phyloP scores from a whole-genome alignment of 23 tunicate genomes.

The Oikopleura dioica region DNA sequence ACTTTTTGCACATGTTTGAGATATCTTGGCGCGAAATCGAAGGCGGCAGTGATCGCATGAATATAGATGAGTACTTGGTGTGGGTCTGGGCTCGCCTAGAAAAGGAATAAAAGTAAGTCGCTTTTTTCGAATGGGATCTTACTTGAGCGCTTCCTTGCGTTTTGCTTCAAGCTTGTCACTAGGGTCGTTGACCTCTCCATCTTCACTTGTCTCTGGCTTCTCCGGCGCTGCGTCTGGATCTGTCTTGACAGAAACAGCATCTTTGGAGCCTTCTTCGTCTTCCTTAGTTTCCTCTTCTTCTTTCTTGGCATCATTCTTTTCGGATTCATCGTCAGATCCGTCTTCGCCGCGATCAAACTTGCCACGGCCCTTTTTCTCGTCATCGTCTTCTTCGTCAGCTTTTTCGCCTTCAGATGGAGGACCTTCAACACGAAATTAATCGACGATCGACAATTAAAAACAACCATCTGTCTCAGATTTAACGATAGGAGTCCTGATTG shows the following conservation, averaged over 20 bases:
- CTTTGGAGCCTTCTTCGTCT: neutral
- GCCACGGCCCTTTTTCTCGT: neutral
- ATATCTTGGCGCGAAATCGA: slow-evolving; percentile 60
- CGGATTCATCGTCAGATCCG: slow-evolving; percentile 15
- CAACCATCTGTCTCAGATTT: neutral
- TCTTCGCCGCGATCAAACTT: slow-evolving; percentile 3
- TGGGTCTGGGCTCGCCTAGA: slow-evolving; percentile 50
- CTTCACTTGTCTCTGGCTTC: neutral
- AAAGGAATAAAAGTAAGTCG: too few species aligned
- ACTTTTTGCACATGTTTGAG: slow-evolving; percentile 71
- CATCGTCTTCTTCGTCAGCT: slow-evolving; percentile 15
- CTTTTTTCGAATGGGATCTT: too few species aligned
- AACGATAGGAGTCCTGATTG: slow-evolving; percentile 19
- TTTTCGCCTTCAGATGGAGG: slow-evolving; percentile 18
- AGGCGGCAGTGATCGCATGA: slow-evolving; percentile 91
- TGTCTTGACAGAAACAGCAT: neutral
- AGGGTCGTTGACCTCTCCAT: slow-evolving; percentile 14
- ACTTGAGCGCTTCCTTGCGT: neutral
- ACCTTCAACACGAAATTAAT: too few species aligned
- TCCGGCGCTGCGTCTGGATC: neutral
- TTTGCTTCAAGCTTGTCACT: neutral
- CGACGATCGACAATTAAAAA: too few species aligned
- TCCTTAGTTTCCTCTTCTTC: slow-evolving; percentile 14
- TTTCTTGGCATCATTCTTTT: slow-evolving; percentile 14
- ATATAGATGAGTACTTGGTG: slow-evolving; percentile 46